Evolutionary conservation across 1,140 invertebrate species (phyloP), one percentile per base, ranked within the genome.

Genomic region (Polyergus mexicanus): DNA sequence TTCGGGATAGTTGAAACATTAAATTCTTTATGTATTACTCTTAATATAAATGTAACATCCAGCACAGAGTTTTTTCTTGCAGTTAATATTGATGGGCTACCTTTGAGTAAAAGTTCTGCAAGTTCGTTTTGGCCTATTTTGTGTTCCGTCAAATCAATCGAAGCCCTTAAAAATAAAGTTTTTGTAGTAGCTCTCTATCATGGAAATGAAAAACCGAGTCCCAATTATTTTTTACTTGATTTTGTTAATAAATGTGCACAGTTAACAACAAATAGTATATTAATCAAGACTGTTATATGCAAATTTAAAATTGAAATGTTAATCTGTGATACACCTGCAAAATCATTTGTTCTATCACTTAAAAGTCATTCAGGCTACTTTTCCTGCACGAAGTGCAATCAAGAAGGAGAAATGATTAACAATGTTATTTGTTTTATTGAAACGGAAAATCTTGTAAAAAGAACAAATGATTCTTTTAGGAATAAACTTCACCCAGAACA

Each of bases 281-380:
- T 75, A 58, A 75, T 75, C n/a, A 38, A 75, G 5, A 41, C 2
- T 19, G 6, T 58, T 58, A 58, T 5, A 75, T 58, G 54, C 6
- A 76, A 76, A n/a, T n/a, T n/a, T n/a, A n/a, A 44, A 76, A 62
- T 62, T 62, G 2, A 10, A 76, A 76, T 76, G 56, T 76, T 76
- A 75, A 58, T 75, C n/a, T 75, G 54, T 25, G 54, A 75, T 58
- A 58, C 71, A 25, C 51, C 71, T 35, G 71, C 51, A 25, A 74
- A 74, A 74, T 74, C 32, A 19, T 56, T 72, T n/a, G 51, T 58
- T 62, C 13, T 76, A 32, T 76, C 56, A 28, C 4, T 76, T 44
- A 76, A 76, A 62, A 44, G 22, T 62, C 74, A 76, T 44, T 44
- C 74, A 76, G 74, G 74, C 4, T 44, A 76, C 6, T 76, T 76